Evolutionary conservation across 2,888 invertebrate genomes (phyloP).

Genomic region (Steinernema carpocapsae): DNA sequence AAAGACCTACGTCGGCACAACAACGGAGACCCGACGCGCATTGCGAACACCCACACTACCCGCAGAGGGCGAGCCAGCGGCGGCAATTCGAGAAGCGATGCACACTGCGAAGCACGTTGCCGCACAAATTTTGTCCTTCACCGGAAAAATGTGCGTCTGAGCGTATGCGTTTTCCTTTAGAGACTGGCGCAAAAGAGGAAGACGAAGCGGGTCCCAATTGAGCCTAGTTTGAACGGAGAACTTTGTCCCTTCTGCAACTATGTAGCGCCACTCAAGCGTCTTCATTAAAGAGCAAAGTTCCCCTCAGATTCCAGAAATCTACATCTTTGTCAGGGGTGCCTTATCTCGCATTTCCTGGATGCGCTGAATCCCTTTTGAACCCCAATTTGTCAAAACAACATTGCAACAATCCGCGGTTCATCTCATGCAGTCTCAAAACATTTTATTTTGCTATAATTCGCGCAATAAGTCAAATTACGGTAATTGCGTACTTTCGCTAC

Average conservation of each 20-base stretch:
- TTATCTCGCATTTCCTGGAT: background rate
- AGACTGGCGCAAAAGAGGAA: background rate
- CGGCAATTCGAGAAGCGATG: slow-evolving; percentile 29
- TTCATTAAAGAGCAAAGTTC: background rate
- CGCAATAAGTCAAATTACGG: slow-evolving; percentile 22
- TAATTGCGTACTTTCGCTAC: background rate
- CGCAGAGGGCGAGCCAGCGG: slow-evolving; percentile 30
- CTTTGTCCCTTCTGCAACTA: background rate
- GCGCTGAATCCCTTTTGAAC: background rate
- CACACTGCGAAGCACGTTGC: slow-evolving; percentile 13
- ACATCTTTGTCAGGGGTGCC: background rate
- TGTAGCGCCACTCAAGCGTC: too few relatives aligned
- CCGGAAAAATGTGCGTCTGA: background rate
- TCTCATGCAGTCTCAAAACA: background rate
- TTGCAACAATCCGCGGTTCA: too few relatives aligned
- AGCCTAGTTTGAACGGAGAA: background rate
- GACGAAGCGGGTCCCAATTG: background rate
- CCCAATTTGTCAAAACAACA: too few relatives aligned
- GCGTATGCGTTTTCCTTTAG: slow-evolving; percentile 8
- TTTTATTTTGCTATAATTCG: background rate
- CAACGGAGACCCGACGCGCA: slow-evolving; percentile 32
- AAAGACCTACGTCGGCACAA: slow-evolving; percentile 33
- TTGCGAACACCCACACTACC: slow-evolving; percentile 31
- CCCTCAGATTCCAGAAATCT: background rate
- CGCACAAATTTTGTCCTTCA: slow-evolving; percentile 26